A percentile compares a stretch with the other conserved stretches of the same genome.
phyloP scores from a whole-genome alignment of 2,888 invertebrate species.

The Cyaniris semiargus region DNA sequence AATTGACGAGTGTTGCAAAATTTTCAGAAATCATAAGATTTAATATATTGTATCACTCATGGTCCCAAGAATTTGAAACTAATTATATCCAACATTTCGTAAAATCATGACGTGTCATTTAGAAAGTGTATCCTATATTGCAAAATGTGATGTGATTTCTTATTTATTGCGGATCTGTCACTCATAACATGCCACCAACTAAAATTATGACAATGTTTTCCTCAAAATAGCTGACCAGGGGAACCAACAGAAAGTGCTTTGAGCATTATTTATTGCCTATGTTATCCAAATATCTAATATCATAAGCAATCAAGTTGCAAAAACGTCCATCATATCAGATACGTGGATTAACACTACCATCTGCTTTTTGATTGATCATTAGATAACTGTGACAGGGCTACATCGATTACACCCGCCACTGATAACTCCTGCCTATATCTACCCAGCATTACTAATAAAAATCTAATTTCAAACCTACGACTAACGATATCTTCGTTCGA shows the following conservation, averaged over 20 bases:
- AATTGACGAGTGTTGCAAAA: background rate
- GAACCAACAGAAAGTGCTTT: background rate
- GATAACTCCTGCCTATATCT: slow-evolving; percentile 43
- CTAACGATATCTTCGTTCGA: slow-evolving; percentile 34
- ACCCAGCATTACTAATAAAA: slow-evolving; percentile 38
- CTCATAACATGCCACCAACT: background rate
- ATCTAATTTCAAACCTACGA: slow-evolving; percentile 41
- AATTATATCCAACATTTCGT: slow-evolving; percentile 5
- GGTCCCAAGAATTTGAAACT: background rate
- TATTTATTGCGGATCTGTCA: slow-evolving; percentile 7
- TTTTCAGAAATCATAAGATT: background rate
- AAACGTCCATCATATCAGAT: slow-evolving; percentile 39
- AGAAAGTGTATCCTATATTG: slow-evolving; percentile 5
- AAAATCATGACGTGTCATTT: background rate
- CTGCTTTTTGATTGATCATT: slow-evolving; percentile 57
- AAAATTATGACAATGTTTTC: background rate
- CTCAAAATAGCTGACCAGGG: background rate
- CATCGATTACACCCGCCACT: slow-evolving; percentile 44
- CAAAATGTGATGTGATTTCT: background rate
- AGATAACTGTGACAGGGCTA: slow-evolving; percentile 48
- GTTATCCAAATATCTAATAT: background rate
- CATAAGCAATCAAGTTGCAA: slow-evolving; percentile 26
- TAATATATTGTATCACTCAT: background rate
- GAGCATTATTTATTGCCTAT: background rate
- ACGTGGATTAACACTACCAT: slow-evolving; percentile 51